Evolutionary conservation across 2,888 invertebrate genomes (phyloP), one percentile per base, ranked within the genome.

Genomic region (Pharmacophagus antenor): DNA sequence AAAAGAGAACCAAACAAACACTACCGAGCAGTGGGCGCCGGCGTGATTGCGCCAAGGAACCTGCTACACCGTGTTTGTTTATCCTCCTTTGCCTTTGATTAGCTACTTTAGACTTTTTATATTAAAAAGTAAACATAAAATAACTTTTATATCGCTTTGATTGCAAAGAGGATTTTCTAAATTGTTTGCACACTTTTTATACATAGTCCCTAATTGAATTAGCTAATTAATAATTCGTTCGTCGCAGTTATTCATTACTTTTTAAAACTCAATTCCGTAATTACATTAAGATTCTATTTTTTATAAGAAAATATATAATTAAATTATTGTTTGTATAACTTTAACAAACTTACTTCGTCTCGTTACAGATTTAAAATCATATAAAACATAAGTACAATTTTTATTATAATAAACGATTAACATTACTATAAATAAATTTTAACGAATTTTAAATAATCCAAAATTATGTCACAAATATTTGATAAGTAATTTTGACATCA

Each of bases 21-120:
- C 68, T 68, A 69, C 69, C 70, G 68, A 64, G 63, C 62, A 76
- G 71, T 71, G 71, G 72, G 73, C 69, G 70, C 65, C 67, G 69
- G 65, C 71, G 77, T 86, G 87, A 88, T 88, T 88, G 85, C 82
- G 77, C 77, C 73, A 77, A 85, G 79, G 80, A 79, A 72, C 73
- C 75, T 68, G 67, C 67, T 69, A 69, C 69, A 73, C 67, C 48
- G 22, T 82, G 76, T 84, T 83, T 84, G 77, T 78, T 70, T 79
- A 80, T 78, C 72, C 71, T 70, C 70, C 70, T 72, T 73, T 69
- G 74, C 77, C 74, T 85, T 85, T 84, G 84, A 86, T 85, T 85
- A 81, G 78, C 79, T 78, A 67, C 71, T 60, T 61, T 56, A 61
- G 56, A 20, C 37, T 61, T 61, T 61, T 37, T 61, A 27, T 51